Evolutionary conservation across 2,113 vertebrate species (phyloP), one percentile per base, ranked within the genome.

Genomic region (Nipponia nippon): DNA sequence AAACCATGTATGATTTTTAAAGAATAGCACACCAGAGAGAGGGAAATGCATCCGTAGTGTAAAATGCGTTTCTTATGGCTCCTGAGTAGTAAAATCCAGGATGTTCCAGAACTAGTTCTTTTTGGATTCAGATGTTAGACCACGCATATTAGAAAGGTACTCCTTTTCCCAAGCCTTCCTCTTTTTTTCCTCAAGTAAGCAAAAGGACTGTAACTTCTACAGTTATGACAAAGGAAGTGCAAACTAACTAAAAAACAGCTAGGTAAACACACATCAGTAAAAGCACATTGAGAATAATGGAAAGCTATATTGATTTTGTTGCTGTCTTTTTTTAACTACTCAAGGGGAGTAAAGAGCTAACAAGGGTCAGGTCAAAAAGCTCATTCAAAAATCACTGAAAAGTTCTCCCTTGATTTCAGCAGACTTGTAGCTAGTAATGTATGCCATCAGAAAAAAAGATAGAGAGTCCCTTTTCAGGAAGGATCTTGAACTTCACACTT

Each of bases 1-100:
- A 92, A 93, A 85, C 11, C 46, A 90, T 77, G 19, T 20, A 82
- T 47, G 10, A 72, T 90, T 96, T 96, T 95, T 91, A 70, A 97
- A 70, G 38, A 95, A 75, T 19, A 70, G 7, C 42, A 55, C 83
- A 89, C 40, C 67, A 70, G 66, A 90, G 40, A 76, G 83, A 82
- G 32, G 59, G 49, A 94, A 87, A 55, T 34, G 85, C 4, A 1
- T 15, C 52, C 20, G 17, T 71, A 82, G 58, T 78, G 13, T 75
- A 92, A 88, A 72, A 66, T 4, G 9, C 46, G 34, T 38, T 96
- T 87, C 72, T 73, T 65, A 42, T 40, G 62, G 69, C 67, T 92
- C 8, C 82, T 15, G 5, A 78, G 7, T 40, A 96, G 40, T 72
- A 94, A 81, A 92, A 73, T 70, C 77, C 82, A 95, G 47, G 71